Base-by-base conservation (phyloP, 2,113 vertebrate genomes). In the Eretmochelys imbricata region DNA sequence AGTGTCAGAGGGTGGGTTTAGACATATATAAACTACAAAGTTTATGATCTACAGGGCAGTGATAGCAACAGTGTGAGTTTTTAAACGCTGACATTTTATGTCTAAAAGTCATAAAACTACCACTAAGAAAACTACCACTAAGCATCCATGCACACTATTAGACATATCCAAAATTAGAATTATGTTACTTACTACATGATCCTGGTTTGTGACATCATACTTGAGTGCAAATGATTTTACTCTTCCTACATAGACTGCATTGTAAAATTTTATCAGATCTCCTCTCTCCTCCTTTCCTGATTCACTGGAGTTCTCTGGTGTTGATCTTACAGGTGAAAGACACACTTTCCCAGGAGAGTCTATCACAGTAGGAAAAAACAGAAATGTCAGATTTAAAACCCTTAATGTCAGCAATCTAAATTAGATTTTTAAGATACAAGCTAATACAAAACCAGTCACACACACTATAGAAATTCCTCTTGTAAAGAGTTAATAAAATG, bases 231-330 rank as follows among this genome's bases (percentile, higher is more conserved):
- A 99, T 19, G 98, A 98, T 87, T 99, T 99, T 91, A 99, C 99
- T 98, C 98, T 99, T 97, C 98, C 97, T 84, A 99, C 97, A 27
- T 98, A 99, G 89, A 99, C 97, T 1, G 98, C 95, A 80, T 99
- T 99, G 97, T 99, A 99, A 96, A 99, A 99, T 96, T 99, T 99
- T 95, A 99, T 99, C 42, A 99, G 99, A 97, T 99, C 99, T 31
- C 99, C 99, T 76, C 99, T 99, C 51, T 99, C 99, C 88, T 98
- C 98, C 88, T 95, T 93, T 95, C 88, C 82, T 9, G 59, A 38
- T 80, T 93, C 95, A 89, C 17, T 91, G 31, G 89, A 94, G 93
- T 80, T 95, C 87, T 97, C 97, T 79, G 96, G 76, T 84, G 93
- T 3, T 0, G 82, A 76, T 46, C 0, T 75, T 82, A 84, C 55